Evolutionary conservation across 2,888 invertebrate genomes (phyloP).

Genomic region (Pseudococcus longispinus): DNA sequence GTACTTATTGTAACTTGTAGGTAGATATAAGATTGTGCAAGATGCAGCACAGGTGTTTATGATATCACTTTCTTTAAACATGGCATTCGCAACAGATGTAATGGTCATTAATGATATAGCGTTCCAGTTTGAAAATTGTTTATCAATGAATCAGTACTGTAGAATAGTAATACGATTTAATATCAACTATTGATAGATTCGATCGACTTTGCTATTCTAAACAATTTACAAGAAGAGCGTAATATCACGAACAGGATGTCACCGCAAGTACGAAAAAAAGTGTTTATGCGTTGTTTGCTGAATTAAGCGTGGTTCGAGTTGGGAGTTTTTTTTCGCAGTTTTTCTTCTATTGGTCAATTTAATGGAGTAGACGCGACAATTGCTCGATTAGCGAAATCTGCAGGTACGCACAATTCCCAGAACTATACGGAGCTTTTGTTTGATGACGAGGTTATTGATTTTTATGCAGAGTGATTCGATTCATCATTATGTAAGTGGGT

Average conservation of each 20-base stretch:
- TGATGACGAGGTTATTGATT: background rate
- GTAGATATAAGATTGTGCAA: background rate
- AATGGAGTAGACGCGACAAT: background rate
- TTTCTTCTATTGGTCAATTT: background rate
- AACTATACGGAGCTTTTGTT: background rate
- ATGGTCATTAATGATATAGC: background rate
- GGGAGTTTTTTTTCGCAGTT: background rate
- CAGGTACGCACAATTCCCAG: background rate
- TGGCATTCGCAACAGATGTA: background rate
- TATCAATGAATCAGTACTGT: constrained; percentile 30
- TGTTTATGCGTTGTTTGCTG: background rate
- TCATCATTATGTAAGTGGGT: too few relatives aligned
- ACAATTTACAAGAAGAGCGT: background rate
- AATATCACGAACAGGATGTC: constrained; percentile 25
- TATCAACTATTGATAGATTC: background rate
- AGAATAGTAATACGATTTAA: background rate
- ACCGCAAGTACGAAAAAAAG: background rate
- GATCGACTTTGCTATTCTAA: background rate
- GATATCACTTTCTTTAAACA: constrained; percentile 9
- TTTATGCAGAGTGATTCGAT: too few relatives aligned
- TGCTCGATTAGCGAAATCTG: background rate
- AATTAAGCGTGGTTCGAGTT: background rate
- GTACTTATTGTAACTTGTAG: background rate
- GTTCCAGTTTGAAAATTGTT: constrained; percentile 5
- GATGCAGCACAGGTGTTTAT: background rate